phyloP scores from a whole-genome alignment of 2,888 invertebrate genomes.

The Drosophila phalerata region DNA sequence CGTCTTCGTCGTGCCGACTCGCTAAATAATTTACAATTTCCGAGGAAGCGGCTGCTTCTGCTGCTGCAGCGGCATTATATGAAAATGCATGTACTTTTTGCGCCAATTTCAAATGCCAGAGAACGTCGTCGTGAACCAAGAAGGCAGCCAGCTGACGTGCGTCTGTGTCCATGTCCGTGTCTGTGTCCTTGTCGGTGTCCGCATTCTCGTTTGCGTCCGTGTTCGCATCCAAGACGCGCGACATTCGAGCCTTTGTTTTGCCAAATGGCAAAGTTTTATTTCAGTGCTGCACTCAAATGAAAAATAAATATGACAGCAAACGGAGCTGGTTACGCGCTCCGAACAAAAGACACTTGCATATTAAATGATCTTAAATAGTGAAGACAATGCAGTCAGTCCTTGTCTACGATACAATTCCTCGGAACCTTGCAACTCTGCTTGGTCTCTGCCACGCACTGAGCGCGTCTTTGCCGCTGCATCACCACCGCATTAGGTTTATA shows the following conservation, averaged over 20 bases:
- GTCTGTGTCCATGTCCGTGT: constrained; percentile 43
- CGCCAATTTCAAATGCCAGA: constrained; percentile 50
- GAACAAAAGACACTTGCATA: constrained; percentile 78
- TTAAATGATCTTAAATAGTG: constrained; percentile 80
- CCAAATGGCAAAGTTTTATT: constrained; percentile 80
- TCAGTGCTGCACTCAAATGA: constrained; percentile 74
- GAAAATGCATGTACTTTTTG: constrained; percentile 74
- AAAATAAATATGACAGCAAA: constrained; percentile 79
- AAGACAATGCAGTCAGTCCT: constrained; percentile 63
- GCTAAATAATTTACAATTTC: constrained; percentile 78
- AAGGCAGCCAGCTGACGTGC: constrained; percentile 71
- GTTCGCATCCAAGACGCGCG: constrained; percentile 51
- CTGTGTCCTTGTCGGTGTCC: constrained; percentile 38
- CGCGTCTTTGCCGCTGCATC: constrained; percentile 45
- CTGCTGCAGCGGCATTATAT: constrained; percentile 59
- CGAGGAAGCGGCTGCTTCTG: constrained; percentile 43
- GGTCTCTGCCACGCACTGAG: constrained; percentile 30
- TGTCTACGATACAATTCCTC: constrained; percentile 18
- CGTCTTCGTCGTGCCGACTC: constrained; percentile 50
- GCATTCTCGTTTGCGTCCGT: constrained; percentile 21
- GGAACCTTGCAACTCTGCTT: neutral
- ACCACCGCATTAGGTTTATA: constrained; percentile 77
- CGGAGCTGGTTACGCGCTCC: constrained; percentile 53
- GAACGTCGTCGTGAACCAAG: constrained; percentile 7
- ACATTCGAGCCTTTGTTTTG: constrained; percentile 72